Base-by-base conservation (phyloP, 2,888 invertebrate species). In the Torymus aiolomorphi region DNA sequence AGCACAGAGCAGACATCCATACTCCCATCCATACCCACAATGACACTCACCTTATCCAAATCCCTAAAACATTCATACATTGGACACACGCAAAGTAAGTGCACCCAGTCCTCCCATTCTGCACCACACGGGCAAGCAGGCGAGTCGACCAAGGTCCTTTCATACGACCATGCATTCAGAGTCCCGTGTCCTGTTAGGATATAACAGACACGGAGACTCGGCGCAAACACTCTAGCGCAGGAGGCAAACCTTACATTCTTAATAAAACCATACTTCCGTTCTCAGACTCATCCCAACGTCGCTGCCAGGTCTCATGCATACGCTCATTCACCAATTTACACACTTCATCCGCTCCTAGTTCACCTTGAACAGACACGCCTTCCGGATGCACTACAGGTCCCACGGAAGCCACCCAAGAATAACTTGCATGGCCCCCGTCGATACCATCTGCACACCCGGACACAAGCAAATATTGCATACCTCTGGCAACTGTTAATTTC, bases 381-480 rank as follows among this genome's bases (percentile, higher is more conserved):
- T 20, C n/a, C 54, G 80, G 0, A 66, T n/a, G 59, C 63, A 74
- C 18, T 82, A 78, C 12, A 83, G 61, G 65, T 82, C 81, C 83
- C 81, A 83, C 1, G 78, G 82, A 2, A 16, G 67, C 54, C 24
- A 54, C 14, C 67, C 67, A 24, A 49, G 20, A 0, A 65, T 8
- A 1, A 81, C 81, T 76, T n/a, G n/a, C n/a, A n/a, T n/a, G n/a
- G n/a, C n/a, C n/a, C n/a, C 80, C 65, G 80, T 76, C 2, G 80
- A 82, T 8, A 83, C 83, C 11, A 81, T 83, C 78, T 51, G 56
- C 82, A 83, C 0, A 82, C 80, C 3, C 66, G 31, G n/a, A 79
- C 2, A 63, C 80, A 71, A 0, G 80, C 82, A 74, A 79, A 74
- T 66, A 82, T 12, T 13, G 72, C 65, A 10, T 73, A 57, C 13